Percentiles rank a stretch among this genome's conserved stretches.
phyloP scores from a whole-genome alignment of 2,113 vertebrate species.

The Sinocyclocheilus anshuiensis region DNA sequence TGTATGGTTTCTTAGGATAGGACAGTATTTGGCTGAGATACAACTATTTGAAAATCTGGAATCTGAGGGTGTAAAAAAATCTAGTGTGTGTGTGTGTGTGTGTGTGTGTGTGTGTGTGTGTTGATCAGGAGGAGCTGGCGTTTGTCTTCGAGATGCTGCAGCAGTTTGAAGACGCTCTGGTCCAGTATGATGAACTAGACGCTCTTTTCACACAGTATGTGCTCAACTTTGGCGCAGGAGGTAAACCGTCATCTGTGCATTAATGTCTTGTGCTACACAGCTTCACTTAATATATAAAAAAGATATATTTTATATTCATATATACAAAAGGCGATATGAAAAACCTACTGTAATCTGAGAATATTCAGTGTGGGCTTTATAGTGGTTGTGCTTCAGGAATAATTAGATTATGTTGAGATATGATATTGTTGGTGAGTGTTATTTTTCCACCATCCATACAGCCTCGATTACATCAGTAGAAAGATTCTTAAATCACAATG shows the following conservation, averaged over 20 bases:
- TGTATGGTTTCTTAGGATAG: no score
- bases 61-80: no score
- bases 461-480: neutral
- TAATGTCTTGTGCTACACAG: neutral
- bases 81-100: neutral
- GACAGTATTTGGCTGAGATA: no score
- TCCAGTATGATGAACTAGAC: constrained; percentile 98
- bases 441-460: no score
- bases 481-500: no score
- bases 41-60: no score
- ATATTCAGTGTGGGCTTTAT: neutral
- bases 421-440: no score
- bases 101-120: neutral
- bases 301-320: no score
- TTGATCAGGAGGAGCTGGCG: constrained; percentile 89
- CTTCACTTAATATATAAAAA: neutral
- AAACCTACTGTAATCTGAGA: neutral
- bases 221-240: constrained; percentile 96
- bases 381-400: no score
- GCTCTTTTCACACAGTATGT: constrained; percentile 98
- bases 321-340: neutral
- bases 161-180: constrained; percentile 95
- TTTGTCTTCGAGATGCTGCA: constrained; percentile 99
- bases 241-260: constrained; percentile 69
- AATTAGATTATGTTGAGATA: no score